A percentile compares a stretch with the other conserved stretches of the same genome.
Conservation (phyloP, 2,797 vertebrate genomes). For the Pteronotus mesoamericanus region DNA sequence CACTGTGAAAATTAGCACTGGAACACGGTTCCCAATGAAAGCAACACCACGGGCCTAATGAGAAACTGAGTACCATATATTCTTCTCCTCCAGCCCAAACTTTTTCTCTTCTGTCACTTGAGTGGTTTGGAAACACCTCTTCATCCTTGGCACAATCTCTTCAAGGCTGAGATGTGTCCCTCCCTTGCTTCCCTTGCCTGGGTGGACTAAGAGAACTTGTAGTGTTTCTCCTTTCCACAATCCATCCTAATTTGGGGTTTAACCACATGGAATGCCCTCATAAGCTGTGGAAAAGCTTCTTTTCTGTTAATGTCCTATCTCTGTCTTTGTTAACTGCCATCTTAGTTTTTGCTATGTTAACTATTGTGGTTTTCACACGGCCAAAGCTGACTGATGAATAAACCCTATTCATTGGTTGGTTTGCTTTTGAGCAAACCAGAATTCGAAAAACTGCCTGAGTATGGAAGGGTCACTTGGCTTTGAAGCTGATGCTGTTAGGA, state of each 20-base stretch:
- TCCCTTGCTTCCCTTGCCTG: background rate
- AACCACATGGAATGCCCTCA: background rate
- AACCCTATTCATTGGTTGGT: background rate
- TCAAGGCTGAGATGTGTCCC: background rate
- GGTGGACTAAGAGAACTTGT: background rate
- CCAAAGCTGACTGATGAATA: background rate
- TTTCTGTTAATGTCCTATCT: background rate
- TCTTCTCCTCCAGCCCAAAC: background rate
- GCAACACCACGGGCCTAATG: background rate
- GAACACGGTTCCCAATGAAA: background rate
- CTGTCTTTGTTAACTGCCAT: background rate
- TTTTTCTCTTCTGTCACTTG: background rate
- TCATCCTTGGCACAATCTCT: background rate
- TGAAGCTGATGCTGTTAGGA: background rate
- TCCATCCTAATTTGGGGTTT: background rate
- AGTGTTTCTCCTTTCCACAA: background rate
- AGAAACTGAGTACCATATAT: background rate
- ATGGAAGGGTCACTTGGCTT: background rate
- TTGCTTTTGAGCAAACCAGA: background rate
- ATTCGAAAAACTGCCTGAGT: background rate
- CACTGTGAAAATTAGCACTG: slow-evolving; percentile 38
- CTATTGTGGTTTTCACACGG: background rate
- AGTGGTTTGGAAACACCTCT: background rate
- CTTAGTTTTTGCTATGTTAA: background rate
- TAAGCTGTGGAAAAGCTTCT: background rate